phyloP scores from a whole-genome alignment of 2,888 invertebrate genomes.

The Oxyscelio sp. region DNA sequence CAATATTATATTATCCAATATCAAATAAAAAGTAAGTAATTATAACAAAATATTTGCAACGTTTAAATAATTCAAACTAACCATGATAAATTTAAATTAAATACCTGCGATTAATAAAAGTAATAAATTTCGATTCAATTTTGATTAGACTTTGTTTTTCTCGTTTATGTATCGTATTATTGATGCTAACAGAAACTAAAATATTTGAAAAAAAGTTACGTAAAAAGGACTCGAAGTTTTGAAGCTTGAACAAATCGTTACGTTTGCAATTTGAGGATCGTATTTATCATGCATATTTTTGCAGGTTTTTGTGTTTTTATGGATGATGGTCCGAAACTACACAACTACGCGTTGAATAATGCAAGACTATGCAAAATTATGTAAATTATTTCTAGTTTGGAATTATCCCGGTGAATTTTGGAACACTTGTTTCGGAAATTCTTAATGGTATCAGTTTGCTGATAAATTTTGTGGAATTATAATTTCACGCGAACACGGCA shows the following conservation, averaged over 20 bases:
- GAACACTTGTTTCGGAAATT: not conserved
- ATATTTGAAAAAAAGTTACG: too few species aligned
- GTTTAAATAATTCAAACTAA: too few species aligned
- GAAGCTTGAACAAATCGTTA: not conserved
- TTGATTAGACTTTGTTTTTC: too few species aligned
- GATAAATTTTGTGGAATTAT: not conserved
- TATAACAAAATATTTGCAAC: too few species aligned
- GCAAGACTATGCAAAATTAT: conserved; percentile 50
- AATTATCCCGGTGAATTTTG: not conserved
- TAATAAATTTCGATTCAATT: too few species aligned
- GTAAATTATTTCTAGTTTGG: conserved; percentile 9
- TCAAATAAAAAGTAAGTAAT: too few species aligned
- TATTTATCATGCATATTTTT: conserved; percentile 5
- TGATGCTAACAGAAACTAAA: too few species aligned
- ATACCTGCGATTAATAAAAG: too few species aligned
- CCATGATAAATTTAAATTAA: too few species aligned
- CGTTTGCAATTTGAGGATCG: too few species aligned
- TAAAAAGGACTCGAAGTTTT: not conserved
- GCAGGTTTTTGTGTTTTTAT: conserved; percentile 19
- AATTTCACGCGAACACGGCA: not conserved
- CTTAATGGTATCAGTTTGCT: not conserved
- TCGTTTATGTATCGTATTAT: too few species aligned
- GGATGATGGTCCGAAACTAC: conserved; percentile 7
- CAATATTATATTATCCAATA: too few species aligned
- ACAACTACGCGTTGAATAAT: conserved; percentile 40